phyloP scores from a whole-genome alignment of 1,140 invertebrate genomes.

The Drosophila lacteicornis region DNA sequence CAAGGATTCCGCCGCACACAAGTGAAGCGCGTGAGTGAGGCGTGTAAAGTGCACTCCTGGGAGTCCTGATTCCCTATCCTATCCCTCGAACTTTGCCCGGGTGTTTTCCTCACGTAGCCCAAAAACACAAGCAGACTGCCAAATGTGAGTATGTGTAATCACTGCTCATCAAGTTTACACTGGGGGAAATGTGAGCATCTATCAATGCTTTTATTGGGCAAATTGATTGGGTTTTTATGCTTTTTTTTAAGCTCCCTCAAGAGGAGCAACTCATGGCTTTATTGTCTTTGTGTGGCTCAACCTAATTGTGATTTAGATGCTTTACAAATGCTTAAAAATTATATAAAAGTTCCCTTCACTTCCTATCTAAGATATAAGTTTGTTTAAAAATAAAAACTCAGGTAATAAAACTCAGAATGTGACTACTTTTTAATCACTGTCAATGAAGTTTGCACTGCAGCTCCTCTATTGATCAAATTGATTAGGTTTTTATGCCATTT shows the following conservation, averaged over 20 bases:
- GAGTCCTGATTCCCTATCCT: conserved; percentile 46
- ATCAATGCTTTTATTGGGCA: conserved; percentile 34
- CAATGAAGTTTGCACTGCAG: conserved; percentile 36
- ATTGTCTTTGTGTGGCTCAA: conserved; percentile 1
- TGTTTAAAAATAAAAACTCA: background rate
- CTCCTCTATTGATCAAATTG: conserved; percentile 15
- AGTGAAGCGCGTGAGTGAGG: conserved; percentile 57
- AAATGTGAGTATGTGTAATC: conserved; percentile 69
- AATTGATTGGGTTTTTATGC: conserved; percentile 39
- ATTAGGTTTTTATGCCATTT: conserved; percentile 16
- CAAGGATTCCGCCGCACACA: conserved; percentile 24
- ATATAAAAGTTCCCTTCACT: background rate
- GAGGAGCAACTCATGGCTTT: background rate
- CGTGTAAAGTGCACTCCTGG: conserved; percentile 76
- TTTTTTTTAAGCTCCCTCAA: background rate
- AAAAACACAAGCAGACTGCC: background rate
- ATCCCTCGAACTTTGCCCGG: conserved; percentile 13
- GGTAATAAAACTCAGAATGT: background rate
- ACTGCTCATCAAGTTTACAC: conserved; percentile 77
- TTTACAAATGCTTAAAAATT: background rate
- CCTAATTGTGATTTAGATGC: background rate
- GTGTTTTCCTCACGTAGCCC: conserved; percentile 58
- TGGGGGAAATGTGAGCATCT: conserved; percentile 41
- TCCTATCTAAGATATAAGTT: background rate
- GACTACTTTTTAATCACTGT: conserved; percentile 4